phyloP scores from a whole-genome alignment of 2,888 invertebrate species.

The Lottia gigantea region DNA sequence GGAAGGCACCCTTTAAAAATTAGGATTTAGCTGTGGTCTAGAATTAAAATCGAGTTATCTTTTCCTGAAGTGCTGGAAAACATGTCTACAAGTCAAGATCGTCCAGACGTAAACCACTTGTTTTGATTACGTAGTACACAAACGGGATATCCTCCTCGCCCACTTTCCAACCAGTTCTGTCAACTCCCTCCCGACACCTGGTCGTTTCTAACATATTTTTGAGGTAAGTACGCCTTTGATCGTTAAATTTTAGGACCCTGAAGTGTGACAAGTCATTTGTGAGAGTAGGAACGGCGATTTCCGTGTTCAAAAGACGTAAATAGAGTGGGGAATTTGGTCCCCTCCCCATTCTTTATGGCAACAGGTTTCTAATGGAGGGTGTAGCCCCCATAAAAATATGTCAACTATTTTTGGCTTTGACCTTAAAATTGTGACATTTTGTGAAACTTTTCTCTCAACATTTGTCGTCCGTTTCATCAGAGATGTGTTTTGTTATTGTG shows the following conservation, averaged over 20 bases:
- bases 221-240: neutral
- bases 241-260: neutral
- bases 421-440: neutral
- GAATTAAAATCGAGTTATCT: neutral
- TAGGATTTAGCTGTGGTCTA: no score
- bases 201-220: conserved; percentile 7
- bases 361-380: neutral
- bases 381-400: neutral
- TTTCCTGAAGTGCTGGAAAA: neutral
- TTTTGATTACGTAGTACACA: conserved; percentile 37
- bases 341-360: conserved; percentile 2
- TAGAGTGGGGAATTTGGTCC: neutral
- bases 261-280: neutral
- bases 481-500: no score
- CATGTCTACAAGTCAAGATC: neutral
- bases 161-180: conserved; percentile 33
- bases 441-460: neutral
- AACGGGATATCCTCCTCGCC: conserved; percentile 40
- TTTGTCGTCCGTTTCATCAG: neutral
- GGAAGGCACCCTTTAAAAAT: no score
- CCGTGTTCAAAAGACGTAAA: neutral
- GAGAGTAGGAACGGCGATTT: neutral
- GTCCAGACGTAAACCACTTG: conserved; percentile 5
- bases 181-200: conserved; percentile 40
- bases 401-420: neutral